Evolutionary conservation across 2,797 vertebrate genomes (phyloP), one percentile per base, ranked within the genome.

Genomic region (Mus spretus): DNA sequence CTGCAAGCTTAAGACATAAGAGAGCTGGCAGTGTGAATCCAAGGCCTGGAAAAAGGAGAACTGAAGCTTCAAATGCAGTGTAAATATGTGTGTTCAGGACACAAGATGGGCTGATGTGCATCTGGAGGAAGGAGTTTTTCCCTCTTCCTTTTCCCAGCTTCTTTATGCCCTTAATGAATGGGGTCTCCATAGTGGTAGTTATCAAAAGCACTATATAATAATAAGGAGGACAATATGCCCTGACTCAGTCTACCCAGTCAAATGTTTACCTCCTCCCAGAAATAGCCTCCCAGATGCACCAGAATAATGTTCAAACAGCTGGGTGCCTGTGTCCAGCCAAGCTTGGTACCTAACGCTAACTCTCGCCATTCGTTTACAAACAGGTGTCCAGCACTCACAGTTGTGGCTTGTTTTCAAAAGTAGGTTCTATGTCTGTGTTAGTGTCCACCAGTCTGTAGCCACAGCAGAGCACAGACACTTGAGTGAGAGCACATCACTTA

Each of bases 371-470:
- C 34, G 44, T 78, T 65, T 89, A 61, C 78, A 81, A 84, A 92
- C 95, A 50, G 53, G 22, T 34, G 14, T 78, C 19, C 2, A 47
- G 15, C 24, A 0, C 34, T 65, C 47, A 77, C 47, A 24, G 61
- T 55, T 63, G 83, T 50, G 40, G 44, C 93, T 89, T 65, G 12
- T 89, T 91, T 81, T 89, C 28, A n/a, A 83, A 89, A 59, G n/a
- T 26, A 79, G 11, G 34, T 3, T 44, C 37, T 82, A 15, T 0
- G 0, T 89, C 74, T 81, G 22, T 85, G 84, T 96, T 82, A 44
- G 79, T 77, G 31, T 26, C 19, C 4, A 24, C 61, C 4, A 19
- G 5, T 65, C 40, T 11, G 34, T 40, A 47, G 34, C 78, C 70
- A 67, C 9, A 44, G 55, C 37, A 91, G 63, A 17, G 3, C 20